Evolutionary conservation across 2,888 invertebrate species (phyloP).

Genomic region (Daptonema setosum): DNA sequence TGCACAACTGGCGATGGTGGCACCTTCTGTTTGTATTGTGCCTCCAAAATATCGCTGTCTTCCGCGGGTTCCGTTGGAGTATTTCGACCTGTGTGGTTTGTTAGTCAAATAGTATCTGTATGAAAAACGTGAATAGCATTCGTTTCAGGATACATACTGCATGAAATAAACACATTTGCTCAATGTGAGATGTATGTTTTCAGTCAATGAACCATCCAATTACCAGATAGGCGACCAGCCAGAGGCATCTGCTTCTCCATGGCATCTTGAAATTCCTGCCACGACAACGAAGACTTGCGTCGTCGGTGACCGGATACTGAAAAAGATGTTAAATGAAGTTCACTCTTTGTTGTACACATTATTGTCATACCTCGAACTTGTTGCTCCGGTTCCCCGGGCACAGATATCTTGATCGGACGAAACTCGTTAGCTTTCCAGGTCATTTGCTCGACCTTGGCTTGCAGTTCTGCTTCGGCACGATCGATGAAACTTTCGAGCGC

Average conservation of each 20-base stretch:
- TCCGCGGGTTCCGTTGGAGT: not conserved
- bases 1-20: conserved; percentile 8
- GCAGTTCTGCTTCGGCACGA: not conserved
- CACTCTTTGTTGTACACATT: not conserved
- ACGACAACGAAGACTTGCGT: not conserved
- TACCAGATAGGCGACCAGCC: not conserved
- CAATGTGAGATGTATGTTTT: not conserved
- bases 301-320: not conserved
- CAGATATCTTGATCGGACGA: not conserved
- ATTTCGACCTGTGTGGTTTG: not conserved
- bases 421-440: not conserved
- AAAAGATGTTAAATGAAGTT: not conserved
- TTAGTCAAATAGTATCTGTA: not conserved
- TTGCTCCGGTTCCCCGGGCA: not conserved
- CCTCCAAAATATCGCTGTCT: too few relatives aligned
- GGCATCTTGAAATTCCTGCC: not conserved
- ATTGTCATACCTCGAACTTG: not conserved
- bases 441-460: not conserved
- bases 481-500: not conserved
- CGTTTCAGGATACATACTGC: too few relatives aligned
- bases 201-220: not conserved
- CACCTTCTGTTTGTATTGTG: too few relatives aligned
- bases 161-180: too few relatives aligned
- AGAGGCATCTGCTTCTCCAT: not conserved
- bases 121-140: too few relatives aligned